A percentile compares a stretch with the other conserved stretches of the same genome.
phyloP scores from a whole-genome alignment of 2,888 invertebrate species.

The Hyles lineata region DNA sequence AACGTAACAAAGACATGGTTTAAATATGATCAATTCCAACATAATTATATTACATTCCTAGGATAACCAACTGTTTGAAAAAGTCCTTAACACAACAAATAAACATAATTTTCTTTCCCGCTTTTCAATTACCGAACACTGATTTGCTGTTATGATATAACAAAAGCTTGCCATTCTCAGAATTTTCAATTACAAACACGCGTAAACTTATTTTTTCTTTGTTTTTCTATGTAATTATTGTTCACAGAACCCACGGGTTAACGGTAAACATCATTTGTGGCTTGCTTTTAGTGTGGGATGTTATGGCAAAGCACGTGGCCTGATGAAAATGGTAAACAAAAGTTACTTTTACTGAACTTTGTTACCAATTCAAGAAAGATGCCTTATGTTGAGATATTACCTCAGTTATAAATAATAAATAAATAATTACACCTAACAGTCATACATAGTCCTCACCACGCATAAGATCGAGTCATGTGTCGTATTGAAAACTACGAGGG shows the following conservation, averaged over 20 bases:
- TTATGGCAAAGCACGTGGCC: conserved; percentile 37
- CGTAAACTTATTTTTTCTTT: neutral
- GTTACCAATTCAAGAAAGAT: neutral
- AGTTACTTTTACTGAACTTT: conserved; percentile 1
- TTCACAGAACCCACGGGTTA: conserved; percentile 30
- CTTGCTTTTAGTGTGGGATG: conserved; percentile 9
- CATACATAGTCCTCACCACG: too few species aligned
- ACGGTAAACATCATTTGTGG: conserved; percentile 38
- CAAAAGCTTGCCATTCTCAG: neutral
- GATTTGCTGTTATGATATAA: neutral
- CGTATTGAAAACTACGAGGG: too few species aligned
- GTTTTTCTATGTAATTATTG: conserved; percentile 33
- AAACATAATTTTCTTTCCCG: too few species aligned
- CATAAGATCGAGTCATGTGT: too few species aligned
- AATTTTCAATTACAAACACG: neutral
- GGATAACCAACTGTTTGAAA: neutral
- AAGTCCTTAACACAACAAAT: neutral
- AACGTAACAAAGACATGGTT: too few species aligned
- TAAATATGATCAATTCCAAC: too few species aligned
- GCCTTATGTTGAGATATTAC: neutral
- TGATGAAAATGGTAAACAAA: conserved; percentile 40
- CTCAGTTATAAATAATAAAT: too few species aligned
- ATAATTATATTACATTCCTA: neutral
- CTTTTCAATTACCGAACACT: neutral
- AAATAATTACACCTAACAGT: too few species aligned